Conservation (phyloP, 2,113 vertebrate species). For the western clawed frog (Xenopus tropicalis) region DNA sequence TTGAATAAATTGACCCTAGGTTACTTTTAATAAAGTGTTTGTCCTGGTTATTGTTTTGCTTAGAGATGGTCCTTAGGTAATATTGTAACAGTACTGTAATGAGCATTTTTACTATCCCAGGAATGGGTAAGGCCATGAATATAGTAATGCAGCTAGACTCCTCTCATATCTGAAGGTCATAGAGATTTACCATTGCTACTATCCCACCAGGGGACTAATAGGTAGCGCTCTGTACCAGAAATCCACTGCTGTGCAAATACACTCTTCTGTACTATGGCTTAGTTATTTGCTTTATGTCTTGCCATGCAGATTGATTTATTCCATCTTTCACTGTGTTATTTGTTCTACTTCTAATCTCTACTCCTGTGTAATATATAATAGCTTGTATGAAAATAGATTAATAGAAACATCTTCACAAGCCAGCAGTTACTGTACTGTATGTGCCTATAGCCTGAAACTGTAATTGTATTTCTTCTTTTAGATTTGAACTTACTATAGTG, state of each 20-base stretch:
- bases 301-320: slow-evolving; percentile 16
- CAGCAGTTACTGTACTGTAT: too few species aligned
- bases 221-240: slow-evolving; percentile 1
- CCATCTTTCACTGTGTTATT: not conserved
- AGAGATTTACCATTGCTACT: not conserved
- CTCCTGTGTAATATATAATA: slow-evolving; percentile 1
- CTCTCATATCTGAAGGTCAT: slow-evolving; percentile 32
- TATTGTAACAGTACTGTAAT: too few species aligned
- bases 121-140: too few species aligned
- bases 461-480: too few species aligned
- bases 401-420: not conserved
- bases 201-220: not conserved
- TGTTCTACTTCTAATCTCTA: slow-evolving; percentile 3
- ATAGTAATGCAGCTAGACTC: too few species aligned
- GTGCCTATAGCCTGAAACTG: too few species aligned
- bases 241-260: not conserved
- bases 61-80: too few species aligned
- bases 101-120: too few species aligned
- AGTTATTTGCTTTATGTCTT: slow-evolving; percentile 14
- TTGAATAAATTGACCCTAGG: too few species aligned
- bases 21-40: too few species aligned
- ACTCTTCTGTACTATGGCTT: slow-evolving; percentile 16
- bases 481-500: too few species aligned
- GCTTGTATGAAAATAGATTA: not conserved
- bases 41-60: too few species aligned